Percentiles rank a stretch among this genome's conserved stretches.
These are phyloP conservation scores for Noctilio leporinus DNA, from an alignment of 2,113 vertebrate species.

Conservation along the genomic window DNA sequence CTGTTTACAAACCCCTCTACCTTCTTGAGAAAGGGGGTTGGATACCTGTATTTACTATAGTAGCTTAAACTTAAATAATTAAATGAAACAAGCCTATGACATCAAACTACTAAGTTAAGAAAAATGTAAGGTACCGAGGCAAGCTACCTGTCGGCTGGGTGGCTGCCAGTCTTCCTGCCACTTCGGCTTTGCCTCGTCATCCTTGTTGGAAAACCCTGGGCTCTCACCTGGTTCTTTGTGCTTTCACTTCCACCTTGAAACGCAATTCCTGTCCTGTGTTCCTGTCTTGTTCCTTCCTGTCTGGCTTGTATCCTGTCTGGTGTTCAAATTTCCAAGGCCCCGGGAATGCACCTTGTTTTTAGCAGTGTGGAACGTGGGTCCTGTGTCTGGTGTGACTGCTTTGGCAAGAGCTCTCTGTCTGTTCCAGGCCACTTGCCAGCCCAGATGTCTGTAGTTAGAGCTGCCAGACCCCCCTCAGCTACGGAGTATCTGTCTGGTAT, in stretches of 20 bases:
- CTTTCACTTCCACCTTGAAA: background rate
- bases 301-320: background rate
- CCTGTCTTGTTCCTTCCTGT: background rate
- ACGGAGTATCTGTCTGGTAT: background rate
- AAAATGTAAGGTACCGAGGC: background rate
- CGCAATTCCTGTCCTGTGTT: background rate
- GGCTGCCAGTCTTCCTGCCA: no score
- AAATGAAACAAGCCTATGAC: background rate
- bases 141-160: background rate
- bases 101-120: background rate
- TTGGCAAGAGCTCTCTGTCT: background rate
- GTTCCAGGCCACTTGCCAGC: background rate
- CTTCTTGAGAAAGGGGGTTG: background rate
- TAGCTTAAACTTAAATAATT: background rate
- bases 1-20: background rate
- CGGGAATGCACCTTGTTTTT: background rate
- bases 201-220: background rate
- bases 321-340: background rate
- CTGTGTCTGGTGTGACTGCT: background rate
- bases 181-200: background rate
- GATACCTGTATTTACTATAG: background rate
- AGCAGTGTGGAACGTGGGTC: background rate
- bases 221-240: background rate
- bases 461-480: background rate
- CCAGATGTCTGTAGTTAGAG: background rate